A percentile compares a stretch with the other conserved stretches of the same genome.
Evolutionary conservation across 1,140 invertebrate genomes (phyloP).

Genomic region (Archivesica marissinica): DNA sequence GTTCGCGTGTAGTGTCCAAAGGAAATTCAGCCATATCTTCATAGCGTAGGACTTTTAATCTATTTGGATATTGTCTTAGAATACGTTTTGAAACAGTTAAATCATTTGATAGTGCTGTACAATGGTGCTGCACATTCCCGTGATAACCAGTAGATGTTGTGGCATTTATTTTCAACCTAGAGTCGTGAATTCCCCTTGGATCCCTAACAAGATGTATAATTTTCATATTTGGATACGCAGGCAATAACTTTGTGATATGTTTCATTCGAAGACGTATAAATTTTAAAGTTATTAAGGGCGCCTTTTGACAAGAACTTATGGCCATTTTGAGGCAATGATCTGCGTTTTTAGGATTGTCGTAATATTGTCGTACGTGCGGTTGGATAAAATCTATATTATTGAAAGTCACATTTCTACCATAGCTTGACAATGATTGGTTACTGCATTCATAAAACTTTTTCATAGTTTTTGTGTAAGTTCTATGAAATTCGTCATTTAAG

Average conservation of each 20-base stretch:
- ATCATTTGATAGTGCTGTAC: too few species aligned
- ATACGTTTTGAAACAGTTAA: too few species aligned
- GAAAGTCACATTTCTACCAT: not conserved
- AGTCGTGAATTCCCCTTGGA: conserved; percentile 26
- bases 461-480: conserved; percentile 48
- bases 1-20: too few species aligned
- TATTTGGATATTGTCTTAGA: too few species aligned
- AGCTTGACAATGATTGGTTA: not conserved
- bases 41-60: too few species aligned
- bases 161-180: not conserved
- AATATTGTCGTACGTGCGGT: too few species aligned
- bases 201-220: conserved; percentile 26
- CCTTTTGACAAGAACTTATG: not conserved
- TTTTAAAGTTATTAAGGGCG: not conserved
- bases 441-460: conserved; percentile 27
- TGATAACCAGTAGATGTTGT: too few species aligned
- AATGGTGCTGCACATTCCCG: too few species aligned
- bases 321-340: not conserved
- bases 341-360: too few species aligned
- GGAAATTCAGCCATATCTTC: too few species aligned
- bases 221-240: conserved; percentile 7
- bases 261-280: conserved; percentile 14
- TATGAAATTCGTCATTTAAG: conserved; percentile 39
- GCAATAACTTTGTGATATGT: not conserved
- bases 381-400: too few species aligned